A percentile compares a stretch with the other conserved stretches of the same genome.
These are phyloP conservation scores for Xylocampa areola DNA, from an alignment of 2,888 invertebrate species.

Conservation along the genomic window DNA sequence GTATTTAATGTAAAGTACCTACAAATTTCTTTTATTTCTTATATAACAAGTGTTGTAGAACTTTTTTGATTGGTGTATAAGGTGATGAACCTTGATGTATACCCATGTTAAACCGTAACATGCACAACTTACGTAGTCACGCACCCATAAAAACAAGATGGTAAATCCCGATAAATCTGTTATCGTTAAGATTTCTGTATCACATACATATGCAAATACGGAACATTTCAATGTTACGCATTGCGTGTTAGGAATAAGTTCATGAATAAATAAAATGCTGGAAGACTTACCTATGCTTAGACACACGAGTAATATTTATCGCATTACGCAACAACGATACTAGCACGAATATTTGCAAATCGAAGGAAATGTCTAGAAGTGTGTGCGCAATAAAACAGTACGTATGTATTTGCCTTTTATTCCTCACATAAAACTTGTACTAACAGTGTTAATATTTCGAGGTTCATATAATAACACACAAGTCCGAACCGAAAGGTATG, in stretches of 20 bases:
- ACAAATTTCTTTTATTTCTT: too few species aligned
- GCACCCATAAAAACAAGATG: conserved; percentile 70
- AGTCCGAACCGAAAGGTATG: conserved; percentile 52
- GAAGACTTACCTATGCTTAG: conserved; percentile 53
- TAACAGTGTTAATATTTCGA: conserved; percentile 42
- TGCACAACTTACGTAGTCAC: conserved; percentile 62
- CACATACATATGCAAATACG: conserved; percentile 71
- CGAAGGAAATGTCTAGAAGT: conserved; percentile 25
- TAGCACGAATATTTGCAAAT: conserved; percentile 35
- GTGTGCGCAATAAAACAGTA: conserved; percentile 47
- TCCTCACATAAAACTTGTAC: conserved; percentile 26
- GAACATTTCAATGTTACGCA: conserved; percentile 63
- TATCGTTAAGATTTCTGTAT: conserved; percentile 75
- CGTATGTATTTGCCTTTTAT: conserved; percentile 40
- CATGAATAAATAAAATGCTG: conserved; percentile 65
- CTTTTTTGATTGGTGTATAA: conserved; percentile 48
- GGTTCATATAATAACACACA: conserved; percentile 43
- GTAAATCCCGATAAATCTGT: conserved; percentile 70
- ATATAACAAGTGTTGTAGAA: too few species aligned
- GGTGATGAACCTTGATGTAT: conserved; percentile 57
- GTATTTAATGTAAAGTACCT: conserved; percentile 4
- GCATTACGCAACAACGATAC: conserved; percentile 43
- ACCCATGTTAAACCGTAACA: conserved; percentile 56
- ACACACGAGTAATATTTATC: conserved; percentile 36
- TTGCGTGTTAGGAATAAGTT: conserved; percentile 67